These are phyloP conservation scores for Charanyca ferruginea DNA, from an alignment of 2,888 invertebrate genomes.

Conservation along the genomic window DNA sequence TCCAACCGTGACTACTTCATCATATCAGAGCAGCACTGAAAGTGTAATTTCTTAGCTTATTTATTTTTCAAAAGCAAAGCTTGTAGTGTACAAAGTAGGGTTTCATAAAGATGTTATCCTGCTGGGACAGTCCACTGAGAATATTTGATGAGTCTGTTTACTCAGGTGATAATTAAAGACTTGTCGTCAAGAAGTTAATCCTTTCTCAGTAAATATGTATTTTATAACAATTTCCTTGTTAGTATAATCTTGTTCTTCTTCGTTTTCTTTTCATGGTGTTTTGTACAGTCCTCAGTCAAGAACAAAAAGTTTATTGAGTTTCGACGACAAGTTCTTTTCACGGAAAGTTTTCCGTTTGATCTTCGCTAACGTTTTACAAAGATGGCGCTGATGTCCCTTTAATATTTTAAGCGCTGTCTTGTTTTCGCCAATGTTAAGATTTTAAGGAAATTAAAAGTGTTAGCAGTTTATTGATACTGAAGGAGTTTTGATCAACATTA, in stretches of 20 bases:
- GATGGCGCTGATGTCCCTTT: neutral
- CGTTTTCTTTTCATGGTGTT: neutral
- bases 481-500: neutral
- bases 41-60: conserved; percentile 20
- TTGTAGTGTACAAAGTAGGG: conserved; percentile 27
- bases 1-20: neutral
- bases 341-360: conserved; percentile 23
- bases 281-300: neutral
- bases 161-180: conserved; percentile 46
- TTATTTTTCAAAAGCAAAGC: conserved; percentile 28
- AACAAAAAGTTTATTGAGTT: conserved; percentile 14
- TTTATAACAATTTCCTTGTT: conserved; percentile 28
- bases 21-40: conserved; percentile 1
- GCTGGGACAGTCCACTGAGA: conserved; percentile 12
- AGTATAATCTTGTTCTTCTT: conserved; percentile 12
- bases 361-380: neutral
- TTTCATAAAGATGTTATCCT: conserved; percentile 30
- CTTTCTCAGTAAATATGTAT: conserved; percentile 44
- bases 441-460: neutral
- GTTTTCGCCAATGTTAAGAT: neutral
- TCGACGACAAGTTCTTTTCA: neutral
- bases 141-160: conserved; percentile 39
- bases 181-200: conserved; percentile 33
- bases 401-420: neutral
- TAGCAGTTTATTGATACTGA: conserved; percentile 7